A percentile compares a stretch with the other conserved stretches of the same genome.
Evolutionary conservation across 2,888 invertebrate species (phyloP).

Genomic region (Spialia ferax): DNA sequence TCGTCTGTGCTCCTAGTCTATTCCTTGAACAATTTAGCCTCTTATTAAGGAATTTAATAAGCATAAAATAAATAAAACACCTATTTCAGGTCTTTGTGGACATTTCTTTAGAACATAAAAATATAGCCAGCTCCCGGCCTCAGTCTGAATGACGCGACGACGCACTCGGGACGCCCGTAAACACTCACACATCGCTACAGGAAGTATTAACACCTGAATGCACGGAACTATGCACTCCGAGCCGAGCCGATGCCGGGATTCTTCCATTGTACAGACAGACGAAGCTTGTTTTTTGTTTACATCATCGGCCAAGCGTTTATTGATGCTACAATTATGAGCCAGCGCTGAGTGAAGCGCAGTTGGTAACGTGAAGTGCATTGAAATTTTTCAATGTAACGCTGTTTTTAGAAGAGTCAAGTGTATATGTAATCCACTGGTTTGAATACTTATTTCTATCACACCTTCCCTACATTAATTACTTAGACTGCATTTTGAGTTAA

Average conservation of each 20-base stretch:
- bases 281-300: constrained; percentile 24
- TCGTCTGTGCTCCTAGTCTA: background rate
- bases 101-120: too few relatives aligned
- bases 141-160: constrained; percentile 43
- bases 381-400: background rate
- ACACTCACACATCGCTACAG: constrained; percentile 48
- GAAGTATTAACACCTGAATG: constrained; percentile 27
- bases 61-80: too few relatives aligned
- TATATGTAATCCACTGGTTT: too few relatives aligned
- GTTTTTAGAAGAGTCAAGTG: background rate
- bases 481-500: too few relatives aligned
- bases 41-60: too few relatives aligned
- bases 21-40: background rate
- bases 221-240: constrained; percentile 34
- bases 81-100: too few relatives aligned
- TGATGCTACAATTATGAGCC: constrained; percentile 30
- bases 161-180: constrained; percentile 56
- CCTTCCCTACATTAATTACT: too few relatives aligned
- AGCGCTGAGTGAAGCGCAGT: constrained; percentile 23
- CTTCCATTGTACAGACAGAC: constrained; percentile 24
- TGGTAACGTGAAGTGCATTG: background rate
- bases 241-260: constrained; percentile 9
- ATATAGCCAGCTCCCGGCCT: background rate
- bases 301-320: constrained; percentile 24
- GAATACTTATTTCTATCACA: too few relatives aligned